phyloP scores from a whole-genome alignment of 2,888 invertebrate species.

The Teleiodes luculella region DNA sequence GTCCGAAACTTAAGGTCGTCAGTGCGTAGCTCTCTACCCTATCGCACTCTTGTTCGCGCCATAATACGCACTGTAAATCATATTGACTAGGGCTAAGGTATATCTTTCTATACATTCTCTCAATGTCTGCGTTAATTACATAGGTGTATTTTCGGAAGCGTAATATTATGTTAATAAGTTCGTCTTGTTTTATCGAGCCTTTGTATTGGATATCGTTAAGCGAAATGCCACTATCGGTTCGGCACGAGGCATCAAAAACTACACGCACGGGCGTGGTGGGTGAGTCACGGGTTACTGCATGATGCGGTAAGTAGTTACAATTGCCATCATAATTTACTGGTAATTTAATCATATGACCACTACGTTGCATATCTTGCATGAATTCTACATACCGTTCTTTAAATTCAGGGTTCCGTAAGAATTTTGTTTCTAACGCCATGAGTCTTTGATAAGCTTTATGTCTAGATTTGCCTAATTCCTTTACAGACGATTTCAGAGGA shows the following conservation, averaged over 20 bases:
- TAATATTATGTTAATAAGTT: background rate
- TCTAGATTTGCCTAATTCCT: constrained; percentile 3
- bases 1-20: constrained; percentile 19
- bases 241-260: constrained; percentile 10
- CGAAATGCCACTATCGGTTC: constrained; percentile 1
- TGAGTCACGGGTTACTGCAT: constrained; percentile 6
- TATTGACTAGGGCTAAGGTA: background rate
- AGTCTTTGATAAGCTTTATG: constrained; percentile 7
- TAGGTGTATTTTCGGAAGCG: background rate
- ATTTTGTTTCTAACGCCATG: constrained; percentile 7
- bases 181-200: background rate
- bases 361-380: constrained; percentile 8
- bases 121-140: constrained; percentile 7
- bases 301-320: constrained; percentile 13
- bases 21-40: constrained; percentile 10
- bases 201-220: constrained; percentile 1
- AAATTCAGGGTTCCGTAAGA: constrained; percentile 6
- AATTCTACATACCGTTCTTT: constrained; percentile 11
- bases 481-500: constrained; percentile 1
- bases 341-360: constrained; percentile 11
- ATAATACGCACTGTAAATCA: background rate
- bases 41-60: background rate
- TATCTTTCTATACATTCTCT: constrained; percentile 1
- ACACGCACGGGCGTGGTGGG: too few relatives aligned
- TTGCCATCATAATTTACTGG: background rate